phyloP scores from a whole-genome alignment of 2,113 vertebrate species.

The Condylura cristata region DNA sequence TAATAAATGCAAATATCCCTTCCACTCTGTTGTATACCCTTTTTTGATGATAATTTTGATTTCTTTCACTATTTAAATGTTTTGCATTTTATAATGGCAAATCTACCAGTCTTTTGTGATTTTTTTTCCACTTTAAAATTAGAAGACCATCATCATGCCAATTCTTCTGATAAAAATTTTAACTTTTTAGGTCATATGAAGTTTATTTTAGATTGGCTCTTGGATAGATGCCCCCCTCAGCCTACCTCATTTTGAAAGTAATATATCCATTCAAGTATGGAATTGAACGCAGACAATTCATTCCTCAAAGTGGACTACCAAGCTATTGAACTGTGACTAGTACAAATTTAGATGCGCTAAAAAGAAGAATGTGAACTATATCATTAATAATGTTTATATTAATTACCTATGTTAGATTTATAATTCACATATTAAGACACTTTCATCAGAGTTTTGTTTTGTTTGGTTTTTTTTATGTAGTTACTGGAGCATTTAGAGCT shows the following conservation, averaged over 20 bases:
- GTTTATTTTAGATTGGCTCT: not conserved
- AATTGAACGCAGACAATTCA: not conserved
- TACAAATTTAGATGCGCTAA: not conserved
- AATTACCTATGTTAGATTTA: not conserved
- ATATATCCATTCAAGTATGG: not conserved
- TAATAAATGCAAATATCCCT: slow-evolving; percentile 40
- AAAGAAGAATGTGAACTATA: not conserved
- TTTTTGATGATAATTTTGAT: slow-evolving; percentile 56
- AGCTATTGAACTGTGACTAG: not conserved
- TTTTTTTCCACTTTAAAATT: slow-evolving; percentile 49
- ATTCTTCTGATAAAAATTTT: slow-evolving; percentile 41
- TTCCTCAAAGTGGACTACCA: not conserved
- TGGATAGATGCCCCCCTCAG: not conserved
- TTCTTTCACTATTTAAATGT: slow-evolving; percentile 35
- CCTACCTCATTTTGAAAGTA: not conserved
- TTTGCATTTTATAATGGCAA: slow-evolving; percentile 42
- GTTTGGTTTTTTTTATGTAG: not conserved
- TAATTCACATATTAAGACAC: not conserved
- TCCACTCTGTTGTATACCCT: not conserved
- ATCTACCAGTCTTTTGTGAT: not conserved
- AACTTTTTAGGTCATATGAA: not conserved
- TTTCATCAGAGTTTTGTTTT: not conserved
- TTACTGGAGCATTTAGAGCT: not conserved
- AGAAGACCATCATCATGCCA: not conserved
- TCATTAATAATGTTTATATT: not conserved